Evolutionary conservation across 1,140 invertebrate genomes (phyloP).

Genomic region (Anadara kagoshimensis): DNA sequence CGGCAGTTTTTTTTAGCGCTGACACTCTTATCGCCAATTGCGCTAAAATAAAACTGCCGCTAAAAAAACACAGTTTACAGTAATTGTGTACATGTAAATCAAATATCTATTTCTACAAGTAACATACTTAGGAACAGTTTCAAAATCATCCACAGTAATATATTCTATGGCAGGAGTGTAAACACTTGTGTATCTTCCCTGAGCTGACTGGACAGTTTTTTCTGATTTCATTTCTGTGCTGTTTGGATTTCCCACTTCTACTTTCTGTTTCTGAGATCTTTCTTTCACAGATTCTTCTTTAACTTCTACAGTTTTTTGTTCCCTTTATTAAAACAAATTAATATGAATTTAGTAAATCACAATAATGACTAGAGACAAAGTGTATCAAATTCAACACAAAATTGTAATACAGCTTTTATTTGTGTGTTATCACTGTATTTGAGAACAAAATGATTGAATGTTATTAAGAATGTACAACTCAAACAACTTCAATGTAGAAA

Average conservation of each 20-base stretch:
- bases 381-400: too few relatives aligned
- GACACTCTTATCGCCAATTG: too few relatives aligned
- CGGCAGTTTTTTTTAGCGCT: too few relatives aligned
- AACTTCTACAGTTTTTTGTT: not conserved
- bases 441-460: too few relatives aligned
- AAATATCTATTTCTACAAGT: too few relatives aligned
- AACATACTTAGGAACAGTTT: constrained; percentile 58
- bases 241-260: not conserved
- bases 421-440: too few relatives aligned
- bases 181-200: constrained; percentile 12
- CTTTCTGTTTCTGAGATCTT: not conserved
- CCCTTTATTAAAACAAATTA: constrained; percentile 6
- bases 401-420: too few relatives aligned
- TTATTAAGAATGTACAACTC: too few relatives aligned
- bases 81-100: too few relatives aligned
- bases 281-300: not conserved
- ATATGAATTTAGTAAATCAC: not conserved
- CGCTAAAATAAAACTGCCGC: too few relatives aligned
- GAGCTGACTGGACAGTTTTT: constrained; percentile 1
- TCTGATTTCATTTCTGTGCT: constrained; percentile 6
- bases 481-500: too few relatives aligned
- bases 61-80: too few relatives aligned
- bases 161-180: constrained; percentile 55
- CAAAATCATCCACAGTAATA: constrained; percentile 63
- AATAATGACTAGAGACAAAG: not conserved